These are phyloP conservation scores for Sphenopsis melanotis DNA, from an alignment of 2,797 vertebrate species.

Conservation along the genomic window DNA sequence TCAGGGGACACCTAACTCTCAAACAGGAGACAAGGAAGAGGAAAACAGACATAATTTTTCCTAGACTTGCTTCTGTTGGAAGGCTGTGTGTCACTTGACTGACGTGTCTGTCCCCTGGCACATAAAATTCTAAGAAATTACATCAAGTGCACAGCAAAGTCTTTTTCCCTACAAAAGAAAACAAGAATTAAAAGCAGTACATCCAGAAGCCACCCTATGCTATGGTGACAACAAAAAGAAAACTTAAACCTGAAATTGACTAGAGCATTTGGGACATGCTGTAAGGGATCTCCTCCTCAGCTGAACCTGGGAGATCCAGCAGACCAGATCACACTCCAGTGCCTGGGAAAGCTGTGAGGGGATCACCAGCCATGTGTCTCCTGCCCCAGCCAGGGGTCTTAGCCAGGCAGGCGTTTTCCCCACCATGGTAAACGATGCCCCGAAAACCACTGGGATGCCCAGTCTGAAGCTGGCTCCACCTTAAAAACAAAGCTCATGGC, in stretches of 20 bases:
- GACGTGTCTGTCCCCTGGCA: background rate
- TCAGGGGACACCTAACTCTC: background rate
- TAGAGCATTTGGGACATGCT: accelerated
- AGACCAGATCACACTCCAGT: background rate
- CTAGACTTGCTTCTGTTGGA: background rate
- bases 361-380: accelerated
- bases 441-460: background rate
- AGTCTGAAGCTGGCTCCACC: background rate
- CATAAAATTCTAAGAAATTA: background rate
- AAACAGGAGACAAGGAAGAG: background rate
- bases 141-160: background rate
- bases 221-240: background rate
- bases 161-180: background rate
- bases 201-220: background rate
- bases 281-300: background rate
- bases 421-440: background rate
- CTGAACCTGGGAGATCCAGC: background rate
- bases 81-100: background rate
- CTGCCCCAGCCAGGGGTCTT: background rate
- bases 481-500: background rate
- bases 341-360: background rate
- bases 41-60: background rate
- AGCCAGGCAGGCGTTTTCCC: background rate
- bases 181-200: background rate
- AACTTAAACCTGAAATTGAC: background rate